Base-by-base conservation (phyloP, 2,113 vertebrate species). In the Pleuronectes platessa region DNA sequence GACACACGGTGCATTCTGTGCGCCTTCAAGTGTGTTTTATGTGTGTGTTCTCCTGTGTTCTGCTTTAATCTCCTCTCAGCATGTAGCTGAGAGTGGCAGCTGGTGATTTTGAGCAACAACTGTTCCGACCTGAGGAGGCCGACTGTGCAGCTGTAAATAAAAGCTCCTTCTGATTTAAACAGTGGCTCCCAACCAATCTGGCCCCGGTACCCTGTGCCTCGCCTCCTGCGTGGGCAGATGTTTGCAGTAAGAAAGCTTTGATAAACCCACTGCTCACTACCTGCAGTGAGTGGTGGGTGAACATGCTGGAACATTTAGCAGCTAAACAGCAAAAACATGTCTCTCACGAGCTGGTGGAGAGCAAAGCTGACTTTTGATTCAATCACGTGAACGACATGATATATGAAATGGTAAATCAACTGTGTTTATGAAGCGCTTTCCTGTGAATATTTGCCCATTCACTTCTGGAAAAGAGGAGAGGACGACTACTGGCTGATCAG, bases 41-140 rank as follows among this genome's bases (percentile, higher is more conserved):
- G 26, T 13, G 53, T 23, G 53, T 56, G 53, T 60, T 75, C 67
- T 62, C 86, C 51, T 71, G 67, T 70, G 78, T 87, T 78, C 68
- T 61, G 65, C 45, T 77, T 68, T 69, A 4, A 67, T 76, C 68
- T 80, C 60, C 75, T 81, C 87, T 68, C 87, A 89, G 87, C 84
- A 62, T 81, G 88, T 0, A 13, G 72, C 4, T 35, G 60, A 75
- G 83, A 89, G 73, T 85, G 88, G 76, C 90, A 91, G 85, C 85
- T 89, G 87, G 85, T 90, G 88, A 89, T 90, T 91, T 86, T 82
- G 26, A 20, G 79, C 71, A 76, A 67, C 80, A 82, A 84, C 84
- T 71, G 79, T 63, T 87, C 62, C 21, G 85, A 79, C 74, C 66
- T 42, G 66, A 76, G 84, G 70, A 83, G 67, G 75, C 88, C 85